phyloP scores from a whole-genome alignment of 2,797 vertebrate genomes.

The Pseudochromis fuscus region DNA sequence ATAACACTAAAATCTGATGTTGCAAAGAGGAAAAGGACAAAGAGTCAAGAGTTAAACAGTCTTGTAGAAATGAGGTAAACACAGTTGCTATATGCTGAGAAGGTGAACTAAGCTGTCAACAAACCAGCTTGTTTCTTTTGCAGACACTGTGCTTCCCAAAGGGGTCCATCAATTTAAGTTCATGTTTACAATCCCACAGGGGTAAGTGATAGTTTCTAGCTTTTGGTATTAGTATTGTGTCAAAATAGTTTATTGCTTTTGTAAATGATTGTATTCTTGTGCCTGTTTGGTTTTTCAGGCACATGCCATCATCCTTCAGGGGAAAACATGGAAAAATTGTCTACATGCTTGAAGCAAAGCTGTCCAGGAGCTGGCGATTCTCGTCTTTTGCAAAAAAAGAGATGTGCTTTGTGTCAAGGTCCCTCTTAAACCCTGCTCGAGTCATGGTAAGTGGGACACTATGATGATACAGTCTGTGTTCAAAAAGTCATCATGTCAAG shows the following conservation, averaged over 20 bases:
- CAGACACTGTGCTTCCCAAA: slow-evolving; percentile 79
- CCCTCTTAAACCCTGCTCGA: slow-evolving; percentile 80
- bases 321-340: slow-evolving; percentile 89
- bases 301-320: slow-evolving; percentile 92
- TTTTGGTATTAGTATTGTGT: background rate
- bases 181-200: slow-evolving; percentile 90
- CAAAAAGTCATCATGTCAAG: too few species aligned
- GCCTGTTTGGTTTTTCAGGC: slow-evolving; percentile 78
- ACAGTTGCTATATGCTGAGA: too few species aligned
- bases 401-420: slow-evolving; percentile 89
- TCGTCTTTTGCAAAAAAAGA: slow-evolving; percentile 84
- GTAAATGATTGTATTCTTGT: background rate
- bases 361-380: slow-evolving; percentile 89
- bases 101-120: too few species aligned
- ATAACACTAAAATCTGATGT: too few species aligned
- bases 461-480: background rate
- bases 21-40: too few species aligned
- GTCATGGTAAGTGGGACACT: slow-evolving; percentile 80
- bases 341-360: slow-evolving; percentile 90
- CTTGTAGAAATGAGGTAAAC: too few species aligned
- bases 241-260: background rate
- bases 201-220: slow-evolving; percentile 81
- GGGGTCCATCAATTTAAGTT: slow-evolving; percentile 92
- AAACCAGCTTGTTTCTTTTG: slow-evolving; percentile 14
- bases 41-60: too few species aligned